A percentile compares a stretch with the other conserved stretches of the same genome.
Evolutionary conservation across 2,888 invertebrate genomes (phyloP).

Genomic region (Trachelus iudaicus): DNA sequence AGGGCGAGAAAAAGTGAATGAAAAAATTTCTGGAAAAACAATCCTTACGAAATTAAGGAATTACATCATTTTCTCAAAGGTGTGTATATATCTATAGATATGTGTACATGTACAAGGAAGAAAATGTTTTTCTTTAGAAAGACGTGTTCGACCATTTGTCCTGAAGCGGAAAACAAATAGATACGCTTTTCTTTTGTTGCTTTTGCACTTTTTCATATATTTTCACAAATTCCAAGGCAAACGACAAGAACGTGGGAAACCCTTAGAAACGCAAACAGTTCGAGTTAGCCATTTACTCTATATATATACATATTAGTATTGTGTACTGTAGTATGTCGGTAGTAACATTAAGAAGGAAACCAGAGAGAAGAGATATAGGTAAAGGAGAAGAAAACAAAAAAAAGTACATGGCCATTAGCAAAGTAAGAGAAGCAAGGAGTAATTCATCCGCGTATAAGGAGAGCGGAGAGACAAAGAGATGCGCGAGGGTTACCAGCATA

Average conservation of each 20-base stretch:
- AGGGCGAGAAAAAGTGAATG: conserved; percentile 13
- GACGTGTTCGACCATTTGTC: neutral
- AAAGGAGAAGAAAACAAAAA: conserved; percentile 7
- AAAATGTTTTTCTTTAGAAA: neutral
- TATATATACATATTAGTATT: neutral
- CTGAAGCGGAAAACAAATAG: neutral
- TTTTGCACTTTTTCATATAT: neutral
- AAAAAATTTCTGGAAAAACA: conserved; percentile 20
- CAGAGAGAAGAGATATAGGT: neutral
- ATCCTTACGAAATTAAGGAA: conserved; percentile 42
- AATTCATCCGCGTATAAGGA: conserved; percentile 24
- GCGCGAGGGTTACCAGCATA: neutral
- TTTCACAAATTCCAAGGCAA: neutral
- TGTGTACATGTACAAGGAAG: neutral
- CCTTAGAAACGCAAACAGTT: neutral
- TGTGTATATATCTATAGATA: too few relatives aligned
- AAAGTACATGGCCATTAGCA: conserved; percentile 26
- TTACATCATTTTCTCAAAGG: conserved; percentile 23
- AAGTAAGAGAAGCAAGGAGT: conserved; percentile 19
- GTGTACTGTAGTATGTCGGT: neutral
- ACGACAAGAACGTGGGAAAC: neutral
- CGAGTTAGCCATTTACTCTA: neutral
- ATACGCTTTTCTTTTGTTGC: neutral
- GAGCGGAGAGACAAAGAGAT: conserved; percentile 8
- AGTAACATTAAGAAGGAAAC: neutral